Base-by-base conservation (phyloP, 2,113 vertebrate species). In the Bolborhynchus lineola region DNA sequence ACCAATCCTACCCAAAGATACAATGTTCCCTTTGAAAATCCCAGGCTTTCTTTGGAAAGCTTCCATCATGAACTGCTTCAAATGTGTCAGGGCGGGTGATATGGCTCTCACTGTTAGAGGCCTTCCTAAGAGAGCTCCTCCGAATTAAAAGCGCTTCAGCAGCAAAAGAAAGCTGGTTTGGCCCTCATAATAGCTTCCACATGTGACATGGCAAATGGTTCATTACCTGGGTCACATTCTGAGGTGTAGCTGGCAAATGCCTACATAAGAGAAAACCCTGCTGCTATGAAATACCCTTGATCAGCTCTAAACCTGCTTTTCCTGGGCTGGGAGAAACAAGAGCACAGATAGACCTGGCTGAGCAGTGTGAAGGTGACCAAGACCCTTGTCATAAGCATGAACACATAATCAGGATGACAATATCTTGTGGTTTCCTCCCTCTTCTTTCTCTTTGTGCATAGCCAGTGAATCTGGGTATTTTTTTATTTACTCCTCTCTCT, bases 131-230 rank as follows among this genome's bases (percentile, higher is more conserved):
- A 80, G 67, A 94, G 1, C 23, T 60, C 37, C 63, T 91, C 42
- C 0, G 2, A 93, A 75, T 76, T 95, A 74, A 93, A 82, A 96
- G 93, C 88, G 2, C 62, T 76, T 55, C 74, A 52, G 65, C 57
- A 46, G 52, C 4, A 4, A 57, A 75, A 28, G 18, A 68, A 82
- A 91, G 85, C 87, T 72, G 37, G 60, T 85, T 72, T 6, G 6
- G 29, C 57, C 96, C 82, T 82, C 78, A 79, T 12, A 94, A 85
- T 11, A 93, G 23, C 85, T 95, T 33, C 82, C 0, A 7, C 87
- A 71, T 1, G 0, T 0, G 1, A 52, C 0, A 2, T 19, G 8
- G 8, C 4, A 1, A 76, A 72, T 55, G 85, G 47, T 92, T 94
- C 79, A 67, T 96, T 93, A 88, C 79, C 53, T 60, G 64, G 77